phyloP scores from a whole-genome alignment of 2,113 vertebrate genomes.

The Dasypus novemcinctus region DNA sequence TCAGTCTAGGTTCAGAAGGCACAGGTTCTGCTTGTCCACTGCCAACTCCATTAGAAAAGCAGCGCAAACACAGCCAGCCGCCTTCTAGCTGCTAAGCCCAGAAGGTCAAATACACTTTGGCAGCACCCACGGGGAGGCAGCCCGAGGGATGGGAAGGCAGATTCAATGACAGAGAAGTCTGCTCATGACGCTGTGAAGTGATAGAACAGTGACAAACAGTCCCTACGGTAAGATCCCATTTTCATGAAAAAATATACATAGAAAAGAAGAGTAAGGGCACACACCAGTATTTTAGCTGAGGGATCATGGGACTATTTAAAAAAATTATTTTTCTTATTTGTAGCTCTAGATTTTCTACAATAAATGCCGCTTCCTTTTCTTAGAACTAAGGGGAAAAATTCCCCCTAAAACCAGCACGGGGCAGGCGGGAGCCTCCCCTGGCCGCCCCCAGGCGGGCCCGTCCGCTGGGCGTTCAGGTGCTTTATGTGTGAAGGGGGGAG shows the following conservation, averaged over 20 bases:
- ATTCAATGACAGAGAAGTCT: rapidly evolving
- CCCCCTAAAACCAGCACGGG: too few species aligned
- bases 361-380: background rate
- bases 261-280: background rate
- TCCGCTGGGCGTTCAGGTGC: too few species aligned
- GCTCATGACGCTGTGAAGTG: rapidly evolving
- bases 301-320: background rate
- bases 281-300: background rate
- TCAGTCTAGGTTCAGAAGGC: background rate
- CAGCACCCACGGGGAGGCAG: background rate
- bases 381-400: background rate
- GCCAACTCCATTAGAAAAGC: background rate
- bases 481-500: too few species aligned
- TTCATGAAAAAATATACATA: background rate
- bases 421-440: too few species aligned
- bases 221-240: background rate
- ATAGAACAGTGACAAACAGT: background rate
- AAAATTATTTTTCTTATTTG: background rate
- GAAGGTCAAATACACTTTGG: too few species aligned
- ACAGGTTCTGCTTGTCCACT: rapidly evolving
- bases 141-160: background rate
- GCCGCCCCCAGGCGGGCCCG: too few species aligned
- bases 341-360: background rate
- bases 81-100: background rate
- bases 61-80: background rate